Evolutionary conservation across 2,797 vertebrate genomes (phyloP), one percentile per base, ranked within the genome.

Genomic region (Sebastes trivittatus): DNA sequence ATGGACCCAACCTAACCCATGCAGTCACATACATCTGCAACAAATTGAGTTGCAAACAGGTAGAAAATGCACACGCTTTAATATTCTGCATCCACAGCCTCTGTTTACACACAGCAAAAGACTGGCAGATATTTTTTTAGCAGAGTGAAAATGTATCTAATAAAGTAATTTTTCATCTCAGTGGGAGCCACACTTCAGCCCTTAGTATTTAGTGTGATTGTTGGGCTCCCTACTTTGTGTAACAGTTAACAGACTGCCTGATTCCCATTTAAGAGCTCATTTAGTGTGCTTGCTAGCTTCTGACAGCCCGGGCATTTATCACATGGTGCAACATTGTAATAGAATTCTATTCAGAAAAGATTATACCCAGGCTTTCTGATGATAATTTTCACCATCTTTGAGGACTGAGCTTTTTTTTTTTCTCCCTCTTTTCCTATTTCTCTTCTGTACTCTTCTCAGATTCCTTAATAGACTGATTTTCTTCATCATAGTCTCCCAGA

Each of bases 291-390:
- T 83, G 81, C 91, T 86, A 81, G 77, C 83, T 90, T 90, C 89
- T 93, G 91, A 93, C 92, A 92, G 93, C 90, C 80, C 66, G 62
- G 60, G 71, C 82, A 86, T 94, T 94, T 93, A 93, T 94, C 93
- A 93, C 90, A 92, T 84, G 82, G 84, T 72, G 84, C 75, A 92
- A 87, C 88, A 92, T 92, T 94, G 90, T 93, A 94, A 94, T 92
- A 91, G 76, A 94, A 94, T 81, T 92, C 86, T 93, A 93, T 95
- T 95, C 93, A 95, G 78, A 85, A 90, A 84, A 94, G 93, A 95
- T 95, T 94, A 94, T 89, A 90, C 82, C 75, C 64, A 2, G 69
- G 86, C 92, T 94, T 95, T 94, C 90, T 94, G 86, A 93, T 95
- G 90, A 93, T 94, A 92, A 94, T 94, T 94, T 92, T 88, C 80